These are phyloP conservation scores for Trinorchestia longiramus DNA, from an alignment of 1,140 invertebrate species.

Conservation along the genomic window DNA sequence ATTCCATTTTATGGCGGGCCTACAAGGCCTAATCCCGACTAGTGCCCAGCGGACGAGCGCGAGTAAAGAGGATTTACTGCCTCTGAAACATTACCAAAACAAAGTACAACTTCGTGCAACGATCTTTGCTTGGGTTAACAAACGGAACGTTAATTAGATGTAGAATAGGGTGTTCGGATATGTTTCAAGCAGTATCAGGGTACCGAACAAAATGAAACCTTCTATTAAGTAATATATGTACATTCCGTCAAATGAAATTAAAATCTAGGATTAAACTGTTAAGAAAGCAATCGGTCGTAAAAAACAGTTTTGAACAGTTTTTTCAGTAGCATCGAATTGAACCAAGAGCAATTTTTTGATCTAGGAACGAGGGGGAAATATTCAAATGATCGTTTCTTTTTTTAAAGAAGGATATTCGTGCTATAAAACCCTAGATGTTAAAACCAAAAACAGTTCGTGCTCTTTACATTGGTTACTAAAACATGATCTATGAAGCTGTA, in stretches of 20 bases:
- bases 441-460: not conserved
- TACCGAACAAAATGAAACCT: not conserved
- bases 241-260: too few relatives aligned
- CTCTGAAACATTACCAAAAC: not conserved
- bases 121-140: too few relatives aligned
- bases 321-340: too few relatives aligned
- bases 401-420: not conserved
- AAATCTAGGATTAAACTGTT: not conserved
- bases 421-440: not conserved
- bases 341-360: not conserved
- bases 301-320: not conserved
- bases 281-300: not conserved
- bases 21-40: not conserved
- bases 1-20: conserved; percentile 25
- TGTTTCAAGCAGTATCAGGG: not conserved
- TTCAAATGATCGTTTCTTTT: not conserved
- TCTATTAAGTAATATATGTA: not conserved
- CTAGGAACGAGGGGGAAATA: not conserved
- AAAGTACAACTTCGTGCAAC: not conserved
- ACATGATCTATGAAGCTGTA: not conserved
- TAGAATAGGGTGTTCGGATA: not conserved
- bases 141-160: not conserved
- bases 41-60: not conserved
- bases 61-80: not conserved
- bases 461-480: not conserved